phyloP scores from a whole-genome alignment of 2,797 vertebrate genomes.

The Pangasius mekongensis region DNA sequence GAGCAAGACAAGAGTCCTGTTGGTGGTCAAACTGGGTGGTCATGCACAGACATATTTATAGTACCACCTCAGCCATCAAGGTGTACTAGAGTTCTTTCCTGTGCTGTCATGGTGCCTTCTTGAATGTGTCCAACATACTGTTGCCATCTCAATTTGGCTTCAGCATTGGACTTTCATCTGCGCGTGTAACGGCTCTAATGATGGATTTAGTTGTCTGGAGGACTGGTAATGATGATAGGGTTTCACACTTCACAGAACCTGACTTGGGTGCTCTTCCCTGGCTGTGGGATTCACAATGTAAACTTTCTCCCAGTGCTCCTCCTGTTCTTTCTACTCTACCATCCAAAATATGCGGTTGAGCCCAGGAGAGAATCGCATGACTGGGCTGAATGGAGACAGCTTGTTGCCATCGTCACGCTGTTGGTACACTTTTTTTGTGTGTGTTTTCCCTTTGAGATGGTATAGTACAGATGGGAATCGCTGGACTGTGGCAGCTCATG shows the following conservation, averaged over 20 bases:
- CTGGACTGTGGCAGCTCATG: conserved; percentile 73
- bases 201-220: conserved; percentile 56
- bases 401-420: conserved; percentile 56
- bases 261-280: conserved; percentile 33
- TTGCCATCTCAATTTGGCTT: not conserved
- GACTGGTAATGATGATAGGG: conserved; percentile 32
- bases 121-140: not conserved
- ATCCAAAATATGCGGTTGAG: conserved; percentile 63
- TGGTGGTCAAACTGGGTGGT: not conserved
- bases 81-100: not conserved
- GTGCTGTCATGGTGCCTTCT: not conserved
- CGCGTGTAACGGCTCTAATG: conserved; percentile 53
- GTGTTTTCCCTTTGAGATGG: conserved; percentile 69
- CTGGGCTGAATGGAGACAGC: conserved; percentile 62
- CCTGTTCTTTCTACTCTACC: conserved; percentile 56
- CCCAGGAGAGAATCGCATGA: conserved; percentile 60
- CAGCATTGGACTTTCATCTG: conserved; percentile 38
- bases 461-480: conserved; percentile 77
- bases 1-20: conserved; percentile 29
- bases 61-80: not conserved
- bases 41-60: conserved; percentile 6
- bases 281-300: conserved; percentile 34
- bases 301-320: conserved; percentile 33
- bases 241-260: conserved; percentile 55
- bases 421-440: conserved; percentile 59